Base-by-base conservation (phyloP, 2,888 invertebrate species). In the Drosophila limbata region DNA sequence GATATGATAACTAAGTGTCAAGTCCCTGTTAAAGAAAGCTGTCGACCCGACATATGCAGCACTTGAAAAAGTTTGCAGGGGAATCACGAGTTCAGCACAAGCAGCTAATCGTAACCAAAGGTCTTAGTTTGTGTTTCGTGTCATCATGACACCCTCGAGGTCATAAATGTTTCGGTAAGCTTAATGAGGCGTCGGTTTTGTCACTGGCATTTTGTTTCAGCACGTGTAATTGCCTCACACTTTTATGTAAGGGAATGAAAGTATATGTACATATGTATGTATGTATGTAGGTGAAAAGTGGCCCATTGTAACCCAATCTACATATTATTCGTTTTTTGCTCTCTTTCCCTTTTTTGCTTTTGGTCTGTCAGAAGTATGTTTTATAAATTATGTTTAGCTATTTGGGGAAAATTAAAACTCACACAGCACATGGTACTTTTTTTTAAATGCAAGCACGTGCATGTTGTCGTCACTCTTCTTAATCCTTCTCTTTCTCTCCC, bases 101-200 rank as follows among this genome's bases (percentile, higher is more conserved):
- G 44, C 44, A 33, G 55, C 42, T 44, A 44, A 55, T 33, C 33
- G 55, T 10, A 55, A 55, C 33, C 15, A 55, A 55, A 33, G 42
- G 42, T 33, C 21, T 60, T 9, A 39, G 21, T 42, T n/a, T 50
- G 31, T 40, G 53, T 37, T 42, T 28, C 61, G 35, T 66, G 72
- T 63, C 65, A 76, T 77, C 76, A 73, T 89, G 83, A 80, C 80
- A 84, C 81, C 81, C 82, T 31, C 71, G 65, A 77, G 77, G 79
- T 84, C 90, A 90, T 90, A 88, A 90, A 91, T 89, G 90, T 90
- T 86, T 81, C 72, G 82, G 74, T 70, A 84, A 80, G 82, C 82
- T 78, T 89, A 90, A 90, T 89, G 78, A 78, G 62, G 55, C 62
- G 48, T 69, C 59, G 81, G 69, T 73, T 76, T 69, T 75, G 68